Base-by-base conservation (phyloP, 2,797 vertebrate genomes). In the Champsocephalus esox region DNA sequence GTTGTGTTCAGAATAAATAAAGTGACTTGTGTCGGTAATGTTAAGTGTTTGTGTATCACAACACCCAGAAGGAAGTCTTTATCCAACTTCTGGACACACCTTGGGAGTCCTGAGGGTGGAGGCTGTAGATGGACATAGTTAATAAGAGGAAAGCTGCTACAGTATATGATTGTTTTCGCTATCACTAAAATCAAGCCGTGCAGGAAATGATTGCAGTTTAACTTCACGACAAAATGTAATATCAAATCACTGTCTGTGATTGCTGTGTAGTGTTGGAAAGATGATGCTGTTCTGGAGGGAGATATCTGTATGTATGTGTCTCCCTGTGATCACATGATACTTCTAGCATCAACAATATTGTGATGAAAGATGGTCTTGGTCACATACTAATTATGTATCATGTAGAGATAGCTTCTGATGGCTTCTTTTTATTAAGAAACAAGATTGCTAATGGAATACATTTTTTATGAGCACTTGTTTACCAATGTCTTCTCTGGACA, bases 1-100 rank as follows among this genome's bases (percentile, higher is more conserved):
- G 28, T 59, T 49, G 11, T 41, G 28, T 70, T 64, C 43, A 57
- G 58, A 51, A 52, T 52, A 57, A 48, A 68, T 62, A n/a, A 57
- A 50, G 50, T 52, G 46, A 60, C 28, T 34, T 21, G 16, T 63
- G 16, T 60, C 21, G 41, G 21, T 34, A 34, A 41, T 41, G 43
- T 24, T 45, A 64, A 10, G 17, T 14, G 66, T 38, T 38, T 38
- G 7, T 38, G 2, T 38, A 38, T 28, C 43, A 55, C 17, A 56
- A 14, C 21, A 16, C 12, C 16, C n/a, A 43, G 43, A 38, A 9
- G 34, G 34, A 38, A 38, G 51, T 45, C 57, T 24, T 43, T 17
- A 34, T n/a, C 16, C 24, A 49, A 24, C 61, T 16, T 61, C 13
- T 43, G 28, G 3, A 44, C 14, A 41, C 19, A 44, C 5, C 10